These are phyloP conservation scores for Scelioninae gen. 1 DNA, from an alignment of 2,888 invertebrate species.

Conservation along the genomic window DNA sequence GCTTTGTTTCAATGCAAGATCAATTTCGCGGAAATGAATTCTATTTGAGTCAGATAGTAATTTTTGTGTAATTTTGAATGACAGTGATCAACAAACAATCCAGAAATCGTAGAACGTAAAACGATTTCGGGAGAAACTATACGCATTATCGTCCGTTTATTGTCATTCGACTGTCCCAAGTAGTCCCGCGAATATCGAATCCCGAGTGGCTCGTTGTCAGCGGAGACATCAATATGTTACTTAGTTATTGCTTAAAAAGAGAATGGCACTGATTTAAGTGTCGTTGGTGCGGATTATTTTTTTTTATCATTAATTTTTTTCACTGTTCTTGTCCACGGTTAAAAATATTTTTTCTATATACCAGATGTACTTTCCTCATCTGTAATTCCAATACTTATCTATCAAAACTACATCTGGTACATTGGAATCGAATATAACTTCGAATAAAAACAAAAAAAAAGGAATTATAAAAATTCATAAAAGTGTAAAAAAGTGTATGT, in stretches of 20 bases:
- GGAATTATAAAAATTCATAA: conserved; percentile 11
- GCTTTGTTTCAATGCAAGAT: no score
- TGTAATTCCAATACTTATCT: neutral
- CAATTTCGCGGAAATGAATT: no score
- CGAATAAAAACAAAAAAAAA: conserved; percentile 9
- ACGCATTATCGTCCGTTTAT: conserved; percentile 66
- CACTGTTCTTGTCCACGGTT: conserved; percentile 15
- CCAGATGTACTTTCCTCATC: conserved; percentile 7
- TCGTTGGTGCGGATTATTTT: conserved; percentile 52
- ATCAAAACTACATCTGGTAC: neutral
- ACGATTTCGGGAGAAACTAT: conserved; percentile 38
- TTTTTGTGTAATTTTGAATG: conserved; percentile 11
- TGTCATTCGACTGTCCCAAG: conserved; percentile 66
- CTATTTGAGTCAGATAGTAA: no score
- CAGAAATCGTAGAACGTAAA: conserved; percentile 21
- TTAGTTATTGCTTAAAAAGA: conserved; percentile 81
- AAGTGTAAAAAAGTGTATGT: neutral
- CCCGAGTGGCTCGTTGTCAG: conserved; percentile 58
- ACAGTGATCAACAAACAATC: conserved; percentile 5
- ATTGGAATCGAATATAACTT: neutral
- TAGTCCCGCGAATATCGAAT: conserved; percentile 55
- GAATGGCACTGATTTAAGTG: conserved; percentile 82
- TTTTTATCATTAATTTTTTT: neutral
- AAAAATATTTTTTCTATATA: neutral
- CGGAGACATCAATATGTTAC: conserved; percentile 54